Conservation (phyloP, 2,888 invertebrate species). For the Lampropteryx suffumata region DNA sequence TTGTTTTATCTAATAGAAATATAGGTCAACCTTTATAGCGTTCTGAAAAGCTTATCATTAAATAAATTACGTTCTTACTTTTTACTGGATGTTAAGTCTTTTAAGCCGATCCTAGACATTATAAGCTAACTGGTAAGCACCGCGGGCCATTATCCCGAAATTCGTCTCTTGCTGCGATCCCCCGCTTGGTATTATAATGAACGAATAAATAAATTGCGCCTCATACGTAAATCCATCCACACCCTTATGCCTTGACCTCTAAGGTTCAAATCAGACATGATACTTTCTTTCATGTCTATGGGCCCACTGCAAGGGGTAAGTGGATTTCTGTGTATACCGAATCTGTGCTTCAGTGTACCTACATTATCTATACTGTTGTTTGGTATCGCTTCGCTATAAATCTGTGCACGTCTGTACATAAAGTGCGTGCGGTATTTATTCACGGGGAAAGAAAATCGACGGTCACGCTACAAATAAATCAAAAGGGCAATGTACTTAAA, state of each 20-base stretch:
- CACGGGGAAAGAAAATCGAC: slow-evolving; percentile 37
- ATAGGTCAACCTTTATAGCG: neutral
- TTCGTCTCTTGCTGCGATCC: slow-evolving; percentile 72
- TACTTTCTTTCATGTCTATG: slow-evolving; percentile 44
- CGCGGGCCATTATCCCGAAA: slow-evolving; percentile 74
- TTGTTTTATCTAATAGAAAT: too few relatives aligned
- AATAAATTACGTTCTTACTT: slow-evolving; percentile 17
- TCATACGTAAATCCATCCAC: slow-evolving; percentile 60
- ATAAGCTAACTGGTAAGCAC: slow-evolving; percentile 45
- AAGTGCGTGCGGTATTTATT: slow-evolving; percentile 38
- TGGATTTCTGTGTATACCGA: slow-evolving; percentile 79
- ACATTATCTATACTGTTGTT: slow-evolving; percentile 53
- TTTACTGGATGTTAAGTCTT: slow-evolving; percentile 27
- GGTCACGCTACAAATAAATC: slow-evolving; percentile 39
- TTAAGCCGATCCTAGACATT: slow-evolving; percentile 30
- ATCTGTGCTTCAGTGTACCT: slow-evolving; percentile 57
- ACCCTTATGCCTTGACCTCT: slow-evolving; percentile 18
- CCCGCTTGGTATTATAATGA: slow-evolving; percentile 74
- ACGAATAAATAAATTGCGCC: slow-evolving; percentile 80
- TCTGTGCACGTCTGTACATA: slow-evolving; percentile 42
- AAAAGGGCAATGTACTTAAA: slow-evolving; percentile 11
- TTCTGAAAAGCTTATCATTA: neutral
- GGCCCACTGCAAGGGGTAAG: slow-evolving; percentile 79
- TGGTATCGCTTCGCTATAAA: slow-evolving; percentile 37
- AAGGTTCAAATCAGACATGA: slow-evolving; percentile 20